Evolutionary conservation across 2,113 vertebrate genomes (phyloP).

Genomic region (Eretmochelys imbricata): DNA sequence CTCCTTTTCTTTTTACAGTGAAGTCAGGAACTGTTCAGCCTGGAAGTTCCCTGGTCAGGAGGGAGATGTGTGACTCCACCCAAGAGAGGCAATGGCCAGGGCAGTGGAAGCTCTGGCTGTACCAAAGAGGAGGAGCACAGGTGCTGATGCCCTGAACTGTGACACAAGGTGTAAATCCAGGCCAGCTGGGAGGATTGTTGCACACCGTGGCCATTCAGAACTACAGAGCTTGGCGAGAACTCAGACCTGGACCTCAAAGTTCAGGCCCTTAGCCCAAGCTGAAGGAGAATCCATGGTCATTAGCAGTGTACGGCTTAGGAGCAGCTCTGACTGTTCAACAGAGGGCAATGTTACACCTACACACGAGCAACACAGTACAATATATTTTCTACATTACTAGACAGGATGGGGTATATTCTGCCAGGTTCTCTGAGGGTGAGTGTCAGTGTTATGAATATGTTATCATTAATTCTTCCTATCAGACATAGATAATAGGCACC

Average conservation of each 20-base stretch:
- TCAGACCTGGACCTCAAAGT: background rate
- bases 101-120: background rate
- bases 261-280: background rate
- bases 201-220: background rate
- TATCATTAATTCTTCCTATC: background rate
- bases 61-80: background rate
- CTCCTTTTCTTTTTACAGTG: no score
- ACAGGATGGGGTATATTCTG: background rate
- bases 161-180: no score
- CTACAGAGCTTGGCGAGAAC: background rate
- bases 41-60: no score
- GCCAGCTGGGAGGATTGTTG: no score
- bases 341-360: background rate
- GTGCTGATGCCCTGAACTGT: background rate
- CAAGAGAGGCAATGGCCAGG: no score
- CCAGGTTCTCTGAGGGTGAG: background rate
- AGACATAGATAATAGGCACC: background rate
- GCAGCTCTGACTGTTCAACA: background rate
- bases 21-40: background rate
- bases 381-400: background rate
- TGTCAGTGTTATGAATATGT: background rate
- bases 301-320: background rate
- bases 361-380: background rate
- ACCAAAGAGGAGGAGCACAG: background rate
- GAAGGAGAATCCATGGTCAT: background rate